Conservation (phyloP, 2,797 vertebrate genomes). For the Malurus leucopterus region DNA sequence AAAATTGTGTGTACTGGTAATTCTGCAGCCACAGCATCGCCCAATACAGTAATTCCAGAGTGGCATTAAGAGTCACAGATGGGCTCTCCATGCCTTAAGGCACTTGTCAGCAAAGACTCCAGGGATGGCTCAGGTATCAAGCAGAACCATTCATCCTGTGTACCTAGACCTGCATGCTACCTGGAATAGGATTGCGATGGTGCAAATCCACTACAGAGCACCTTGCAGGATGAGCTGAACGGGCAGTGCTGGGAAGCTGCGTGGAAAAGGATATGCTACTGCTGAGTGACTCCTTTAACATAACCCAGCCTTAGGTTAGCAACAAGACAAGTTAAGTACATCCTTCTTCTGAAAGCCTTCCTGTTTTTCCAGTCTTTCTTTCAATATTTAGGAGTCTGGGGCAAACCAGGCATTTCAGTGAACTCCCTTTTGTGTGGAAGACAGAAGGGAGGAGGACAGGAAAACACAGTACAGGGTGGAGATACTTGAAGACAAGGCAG, state of each 20-base stretch:
- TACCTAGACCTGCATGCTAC: rapidly evolving
- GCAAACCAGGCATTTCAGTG: background rate
- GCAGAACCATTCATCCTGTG: background rate
- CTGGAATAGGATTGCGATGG: rapidly evolving
- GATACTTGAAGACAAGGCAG: background rate
- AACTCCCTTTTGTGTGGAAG: background rate
- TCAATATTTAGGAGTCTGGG: background rate
- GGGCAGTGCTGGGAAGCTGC: no score
- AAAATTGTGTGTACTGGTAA: background rate
- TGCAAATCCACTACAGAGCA: background rate
- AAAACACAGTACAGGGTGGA: slow-evolving; percentile 5
- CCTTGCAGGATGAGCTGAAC: background rate
- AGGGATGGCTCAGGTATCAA: background rate
- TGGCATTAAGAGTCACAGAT: no score
- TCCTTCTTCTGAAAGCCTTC: background rate
- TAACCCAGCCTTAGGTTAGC: background rate
- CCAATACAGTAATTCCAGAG: background rate
- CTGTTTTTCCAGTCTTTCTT: background rate
- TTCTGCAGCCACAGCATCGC: rapidly evolving
- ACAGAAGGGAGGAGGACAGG: slow-evolving; percentile 9
- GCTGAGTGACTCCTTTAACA: background rate
- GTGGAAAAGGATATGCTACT: background rate
- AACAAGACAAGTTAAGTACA: background rate
- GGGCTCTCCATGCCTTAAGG: rapidly evolving
- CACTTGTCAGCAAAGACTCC: background rate